Conservation (phyloP, 2,888 invertebrate species). For the Temnothorax ravouxi region DNA sequence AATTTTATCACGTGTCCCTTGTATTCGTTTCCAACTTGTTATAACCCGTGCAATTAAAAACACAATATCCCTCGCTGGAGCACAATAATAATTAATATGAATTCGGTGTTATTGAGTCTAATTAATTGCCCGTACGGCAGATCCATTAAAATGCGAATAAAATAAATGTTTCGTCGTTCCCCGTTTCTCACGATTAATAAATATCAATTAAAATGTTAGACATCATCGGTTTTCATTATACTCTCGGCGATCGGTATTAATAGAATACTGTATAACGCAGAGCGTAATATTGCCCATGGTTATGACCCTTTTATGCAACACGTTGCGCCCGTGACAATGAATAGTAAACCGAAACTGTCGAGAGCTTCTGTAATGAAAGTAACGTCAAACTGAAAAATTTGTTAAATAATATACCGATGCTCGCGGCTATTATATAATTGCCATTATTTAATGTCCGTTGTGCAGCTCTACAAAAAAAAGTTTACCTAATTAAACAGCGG, state of each 20-base stretch:
- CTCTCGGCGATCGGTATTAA: not conserved
- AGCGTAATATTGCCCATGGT: not conserved
- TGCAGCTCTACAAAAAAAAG: not conserved
- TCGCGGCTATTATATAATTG: constrained; percentile 9
- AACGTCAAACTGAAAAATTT: not conserved
- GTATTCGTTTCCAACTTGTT: constrained; percentile 4
- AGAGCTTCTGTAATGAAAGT: not conserved
- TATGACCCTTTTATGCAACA: not conserved
- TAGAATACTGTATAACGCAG: not conserved
- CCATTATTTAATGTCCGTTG: constrained; percentile 2
- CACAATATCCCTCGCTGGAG: not conserved
- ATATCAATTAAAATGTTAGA: constrained; percentile 27
- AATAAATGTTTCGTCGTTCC: not conserved
- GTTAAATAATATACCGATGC: not conserved
- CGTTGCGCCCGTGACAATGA: not conserved
- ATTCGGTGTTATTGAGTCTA: not conserved
- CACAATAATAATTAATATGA: constrained; percentile 14
- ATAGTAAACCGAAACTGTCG: constrained; percentile 4
- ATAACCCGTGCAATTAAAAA: constrained; percentile 12
- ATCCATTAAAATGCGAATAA: constrained; percentile 5
- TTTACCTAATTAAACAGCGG: constrained; percentile 20
- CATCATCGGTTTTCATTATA: constrained; percentile 5
- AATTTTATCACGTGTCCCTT: not conserved
- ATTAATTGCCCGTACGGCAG: not conserved
- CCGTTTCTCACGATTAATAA: not conserved